These are phyloP conservation scores for Etheostoma perlongum DNA, from an alignment of 2,797 vertebrate genomes.

Conservation along the genomic window DNA sequence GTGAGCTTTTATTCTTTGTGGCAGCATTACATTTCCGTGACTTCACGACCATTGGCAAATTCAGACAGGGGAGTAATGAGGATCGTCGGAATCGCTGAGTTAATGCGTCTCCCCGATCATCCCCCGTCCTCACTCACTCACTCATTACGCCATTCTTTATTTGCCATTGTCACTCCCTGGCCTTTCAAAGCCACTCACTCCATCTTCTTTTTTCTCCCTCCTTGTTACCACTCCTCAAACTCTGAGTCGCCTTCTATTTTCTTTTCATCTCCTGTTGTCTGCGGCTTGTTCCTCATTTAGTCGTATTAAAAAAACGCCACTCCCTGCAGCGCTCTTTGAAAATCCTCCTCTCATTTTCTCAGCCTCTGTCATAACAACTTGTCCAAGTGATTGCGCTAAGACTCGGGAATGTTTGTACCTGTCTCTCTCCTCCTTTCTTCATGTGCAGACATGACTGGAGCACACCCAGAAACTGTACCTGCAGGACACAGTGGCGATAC, in stretches of 20 bases:
- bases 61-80: constrained; percentile 74
- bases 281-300: constrained; percentile 69
- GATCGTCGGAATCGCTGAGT: constrained; percentile 66
- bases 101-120: constrained; percentile 61
- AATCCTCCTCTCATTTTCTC: constrained; percentile 63
- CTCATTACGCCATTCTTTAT: constrained; percentile 65
- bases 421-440: constrained; percentile 33
- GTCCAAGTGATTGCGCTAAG: constrained; percentile 62
- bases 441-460: constrained; percentile 70
- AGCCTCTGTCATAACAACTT: constrained; percentile 59
- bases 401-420: constrained; percentile 68
- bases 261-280: constrained; percentile 63
- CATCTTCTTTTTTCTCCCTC: constrained; percentile 30
- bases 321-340: constrained; percentile 57
- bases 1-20: constrained; percentile 75
- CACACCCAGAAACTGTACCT: constrained; percentile 63
- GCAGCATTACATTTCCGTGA: constrained; percentile 79
- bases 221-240: constrained; percentile 49
- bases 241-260: constrained; percentile 55
- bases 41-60: constrained; percentile 72
- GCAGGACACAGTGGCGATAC: constrained; percentile 66
- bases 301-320: constrained; percentile 62
- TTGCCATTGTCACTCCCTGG: constrained; percentile 50
- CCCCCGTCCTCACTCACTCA: constrained; percentile 37
- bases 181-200: constrained; percentile 44